These are phyloP conservation scores for Oophaga sylvatica DNA, from an alignment of 2,797 vertebrate species.

Conservation along the genomic window DNA sequence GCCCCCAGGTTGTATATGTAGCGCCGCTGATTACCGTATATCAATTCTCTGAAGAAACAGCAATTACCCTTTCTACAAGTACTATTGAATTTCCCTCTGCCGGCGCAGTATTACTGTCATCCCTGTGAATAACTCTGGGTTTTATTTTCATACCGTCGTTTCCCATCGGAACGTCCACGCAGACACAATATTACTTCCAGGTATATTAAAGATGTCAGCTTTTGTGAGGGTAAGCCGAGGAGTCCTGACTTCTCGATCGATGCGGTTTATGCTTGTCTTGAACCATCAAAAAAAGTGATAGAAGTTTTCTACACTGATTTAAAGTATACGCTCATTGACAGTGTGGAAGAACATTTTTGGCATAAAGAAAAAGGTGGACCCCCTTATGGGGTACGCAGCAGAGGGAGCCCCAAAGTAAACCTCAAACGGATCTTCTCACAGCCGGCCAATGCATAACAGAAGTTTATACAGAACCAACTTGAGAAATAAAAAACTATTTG, in stretches of 20 bases:
- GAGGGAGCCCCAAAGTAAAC: too few relatives aligned
- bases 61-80: constrained; percentile 28
- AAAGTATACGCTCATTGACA: neutral
- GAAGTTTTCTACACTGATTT: neutral
- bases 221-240: neutral
- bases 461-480: neutral
- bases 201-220: neutral
- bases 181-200: constrained; percentile 19
- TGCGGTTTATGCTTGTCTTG: neutral
- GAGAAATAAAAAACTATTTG: constrained; percentile 2
- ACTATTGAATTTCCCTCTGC: constrained; percentile 2
- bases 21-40: neutral
- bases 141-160: neutral
- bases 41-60: constrained; percentile 17
- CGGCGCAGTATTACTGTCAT: constrained; percentile 4
- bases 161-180: neutral
- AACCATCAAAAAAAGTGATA: neutral
- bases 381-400: too few relatives aligned
- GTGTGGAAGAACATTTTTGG: too few relatives aligned
- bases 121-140: neutral
- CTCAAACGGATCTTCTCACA: neutral
- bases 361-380: too few relatives aligned
- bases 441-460: neutral
- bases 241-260: neutral
- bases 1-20: neutral